phyloP scores from a whole-genome alignment of 2,113 vertebrate genomes.

The Chionis minor region DNA sequence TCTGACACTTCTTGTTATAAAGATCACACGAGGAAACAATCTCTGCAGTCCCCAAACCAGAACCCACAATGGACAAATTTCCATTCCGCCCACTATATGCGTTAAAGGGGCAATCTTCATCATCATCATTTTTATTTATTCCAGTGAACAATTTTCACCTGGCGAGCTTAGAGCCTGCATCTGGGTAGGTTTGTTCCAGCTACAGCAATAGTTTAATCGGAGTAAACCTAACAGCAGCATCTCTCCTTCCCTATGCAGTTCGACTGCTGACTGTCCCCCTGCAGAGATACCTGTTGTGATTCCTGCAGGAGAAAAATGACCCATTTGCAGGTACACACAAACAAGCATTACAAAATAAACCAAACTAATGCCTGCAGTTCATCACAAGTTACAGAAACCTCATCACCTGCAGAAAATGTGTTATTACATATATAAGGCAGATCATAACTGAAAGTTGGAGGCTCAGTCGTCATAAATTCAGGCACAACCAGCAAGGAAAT shows the following conservation, averaged over 20 bases:
- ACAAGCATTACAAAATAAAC: conserved; percentile 63
- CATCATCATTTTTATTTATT: conserved; percentile 28
- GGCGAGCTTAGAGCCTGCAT: not conserved
- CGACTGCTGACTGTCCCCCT: conserved; percentile 22
- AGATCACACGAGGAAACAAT: not conserved
- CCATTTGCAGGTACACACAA: conserved; percentile 66
- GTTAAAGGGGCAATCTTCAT: conserved; percentile 10
- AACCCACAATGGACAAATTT: not conserved
- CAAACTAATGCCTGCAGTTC: conserved; percentile 40
- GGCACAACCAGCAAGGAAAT: conserved; percentile 16
- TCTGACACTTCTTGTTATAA: conserved; percentile 44
- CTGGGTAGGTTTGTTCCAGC: not conserved
- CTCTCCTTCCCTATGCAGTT: not conserved
- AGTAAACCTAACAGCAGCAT: not conserved
- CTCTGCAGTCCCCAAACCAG: not conserved
- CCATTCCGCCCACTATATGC: not conserved
- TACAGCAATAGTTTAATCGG: not conserved
- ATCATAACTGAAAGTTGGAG: conserved; percentile 51
- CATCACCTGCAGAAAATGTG: conserved; percentile 60
- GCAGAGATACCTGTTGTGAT: conserved; percentile 65
- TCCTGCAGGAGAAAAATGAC: conserved; percentile 67
- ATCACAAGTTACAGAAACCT: conserved; percentile 57
- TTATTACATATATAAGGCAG: conserved; percentile 56
- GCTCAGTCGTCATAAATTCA: conserved; percentile 36
- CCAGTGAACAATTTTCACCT: not conserved